These are phyloP conservation scores for Plodia interpunctella DNA, from an alignment of 1,140 invertebrate genomes.

Conservation along the genomic window DNA sequence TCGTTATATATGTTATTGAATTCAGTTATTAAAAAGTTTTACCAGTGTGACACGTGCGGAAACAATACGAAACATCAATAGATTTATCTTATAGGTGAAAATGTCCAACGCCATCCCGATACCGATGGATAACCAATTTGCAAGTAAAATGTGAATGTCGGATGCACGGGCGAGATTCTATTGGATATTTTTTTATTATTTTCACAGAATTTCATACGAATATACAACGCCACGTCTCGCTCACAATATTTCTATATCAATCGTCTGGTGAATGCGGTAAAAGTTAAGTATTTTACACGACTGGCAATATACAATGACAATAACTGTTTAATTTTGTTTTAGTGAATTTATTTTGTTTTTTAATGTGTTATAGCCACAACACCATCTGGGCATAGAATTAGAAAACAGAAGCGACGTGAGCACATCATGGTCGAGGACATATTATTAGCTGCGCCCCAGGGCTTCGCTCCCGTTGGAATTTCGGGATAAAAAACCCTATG, in stretches of 20 bases:
- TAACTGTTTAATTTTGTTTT: no score
- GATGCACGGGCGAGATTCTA: constrained; percentile 32
- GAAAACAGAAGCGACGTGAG: no score
- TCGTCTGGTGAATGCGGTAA: neutral
- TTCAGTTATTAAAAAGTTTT: neutral
- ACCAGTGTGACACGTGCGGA: neutral
- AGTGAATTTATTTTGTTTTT: no score
- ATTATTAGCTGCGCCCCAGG: no score
- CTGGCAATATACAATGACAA: no score
- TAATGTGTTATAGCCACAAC: no score
- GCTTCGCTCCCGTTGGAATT: no score
- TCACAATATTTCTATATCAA: constrained; percentile 3
- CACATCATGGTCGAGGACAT: no score
- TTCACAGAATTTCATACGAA: neutral
- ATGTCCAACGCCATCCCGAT: constrained; percentile 36
- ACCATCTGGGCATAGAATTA: no score
- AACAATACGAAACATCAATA: neutral
- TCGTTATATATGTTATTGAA: no score
- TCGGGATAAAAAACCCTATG: no score
- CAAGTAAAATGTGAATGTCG: constrained; percentile 65
- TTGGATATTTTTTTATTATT: constrained; percentile 1
- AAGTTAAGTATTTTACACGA: neutral
- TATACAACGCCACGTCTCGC: neutral
- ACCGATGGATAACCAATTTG: constrained; percentile 68
- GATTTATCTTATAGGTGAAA: constrained; percentile 27